These are phyloP conservation scores for Somateria mollissima DNA, from an alignment of 2,797 vertebrate species.

Conservation along the genomic window DNA sequence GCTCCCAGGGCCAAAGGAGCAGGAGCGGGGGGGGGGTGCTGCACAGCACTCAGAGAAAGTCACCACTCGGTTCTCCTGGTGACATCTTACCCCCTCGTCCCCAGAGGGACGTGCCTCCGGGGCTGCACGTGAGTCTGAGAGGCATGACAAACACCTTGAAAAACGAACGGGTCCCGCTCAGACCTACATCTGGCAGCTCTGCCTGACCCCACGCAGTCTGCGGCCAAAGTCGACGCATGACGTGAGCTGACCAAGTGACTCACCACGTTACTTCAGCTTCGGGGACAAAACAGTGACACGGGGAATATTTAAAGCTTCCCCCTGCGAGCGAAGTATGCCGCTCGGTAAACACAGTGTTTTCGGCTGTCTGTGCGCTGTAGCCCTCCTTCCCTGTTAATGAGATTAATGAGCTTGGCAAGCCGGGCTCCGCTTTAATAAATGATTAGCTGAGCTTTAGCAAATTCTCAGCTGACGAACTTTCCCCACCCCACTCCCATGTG, in stretches of 20 bases:
- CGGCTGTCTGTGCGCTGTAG: conserved; percentile 20
- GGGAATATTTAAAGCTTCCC: conserved; percentile 57
- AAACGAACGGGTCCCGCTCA: neutral
- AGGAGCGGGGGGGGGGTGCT: rapidly evolving
- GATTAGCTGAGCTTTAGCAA: conserved; percentile 68
- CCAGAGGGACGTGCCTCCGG: neutral
- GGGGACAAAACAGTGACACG: conserved; percentile 43
- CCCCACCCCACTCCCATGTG: neutral
- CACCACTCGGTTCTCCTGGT: neutral
- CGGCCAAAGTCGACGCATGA: neutral
- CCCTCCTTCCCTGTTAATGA: conserved; percentile 59
- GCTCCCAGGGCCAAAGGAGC: neutral
- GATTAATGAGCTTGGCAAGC: conserved; percentile 66
- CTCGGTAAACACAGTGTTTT: conserved; percentile 43
- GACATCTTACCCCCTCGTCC: neutral
- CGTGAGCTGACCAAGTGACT: conserved; percentile 31
- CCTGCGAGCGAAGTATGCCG: conserved; percentile 6
- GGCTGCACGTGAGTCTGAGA: neutral
- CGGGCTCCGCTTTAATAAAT: conserved; percentile 64
- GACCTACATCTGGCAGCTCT: neutral
- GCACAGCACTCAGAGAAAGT: rapidly evolving
- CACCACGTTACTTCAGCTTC: conserved; percentile 23
- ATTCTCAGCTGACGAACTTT: conserved; percentile 58
- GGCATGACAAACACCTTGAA: neutral
- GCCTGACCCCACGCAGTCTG: neutral